phyloP scores from a whole-genome alignment of 2,888 invertebrate genomes.

The Scelioninae gen. 2 region DNA sequence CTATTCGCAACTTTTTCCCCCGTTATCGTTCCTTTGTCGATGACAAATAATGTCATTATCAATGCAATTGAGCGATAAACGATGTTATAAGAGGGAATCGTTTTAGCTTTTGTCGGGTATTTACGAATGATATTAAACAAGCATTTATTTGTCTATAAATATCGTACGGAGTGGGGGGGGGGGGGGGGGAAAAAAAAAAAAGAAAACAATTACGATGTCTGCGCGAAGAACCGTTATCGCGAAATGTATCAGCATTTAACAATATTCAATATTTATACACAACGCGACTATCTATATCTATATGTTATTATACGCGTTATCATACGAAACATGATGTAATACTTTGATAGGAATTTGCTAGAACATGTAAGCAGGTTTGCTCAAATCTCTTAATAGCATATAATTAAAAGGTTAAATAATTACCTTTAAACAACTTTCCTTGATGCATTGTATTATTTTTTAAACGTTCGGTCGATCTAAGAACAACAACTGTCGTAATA shows the following conservation, averaged over 20 bases:
- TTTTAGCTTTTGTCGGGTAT: too few relatives aligned
- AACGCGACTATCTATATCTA: constrained; percentile 14
- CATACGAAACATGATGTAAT: constrained; percentile 16
- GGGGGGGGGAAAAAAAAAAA: background rate
- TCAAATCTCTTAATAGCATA: constrained; percentile 29
- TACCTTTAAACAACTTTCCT: constrained; percentile 12
- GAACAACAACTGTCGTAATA: too few relatives aligned
- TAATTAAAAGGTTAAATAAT: constrained; percentile 37
- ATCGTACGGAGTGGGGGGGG: background rate
- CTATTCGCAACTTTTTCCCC: too few relatives aligned
- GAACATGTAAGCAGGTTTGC: constrained; percentile 11
- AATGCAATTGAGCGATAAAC: too few relatives aligned
- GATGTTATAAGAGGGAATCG: too few relatives aligned
- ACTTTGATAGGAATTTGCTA: constrained; percentile 31
- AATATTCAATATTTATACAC: constrained; percentile 26
- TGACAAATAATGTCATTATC: too few relatives aligned
- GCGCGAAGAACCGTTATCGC: constrained; percentile 6
- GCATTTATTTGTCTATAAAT: background rate
- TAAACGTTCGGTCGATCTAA: too few relatives aligned
- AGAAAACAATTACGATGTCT: constrained; percentile 5
- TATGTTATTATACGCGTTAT: constrained; percentile 12
- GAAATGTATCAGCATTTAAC: constrained; percentile 9
- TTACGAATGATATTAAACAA: background rate
- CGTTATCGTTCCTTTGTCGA: too few relatives aligned
- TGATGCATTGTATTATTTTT: constrained; percentile 18